Base-by-base conservation (phyloP, 2,113 vertebrate genomes). In the Oryzias javanicus region DNA sequence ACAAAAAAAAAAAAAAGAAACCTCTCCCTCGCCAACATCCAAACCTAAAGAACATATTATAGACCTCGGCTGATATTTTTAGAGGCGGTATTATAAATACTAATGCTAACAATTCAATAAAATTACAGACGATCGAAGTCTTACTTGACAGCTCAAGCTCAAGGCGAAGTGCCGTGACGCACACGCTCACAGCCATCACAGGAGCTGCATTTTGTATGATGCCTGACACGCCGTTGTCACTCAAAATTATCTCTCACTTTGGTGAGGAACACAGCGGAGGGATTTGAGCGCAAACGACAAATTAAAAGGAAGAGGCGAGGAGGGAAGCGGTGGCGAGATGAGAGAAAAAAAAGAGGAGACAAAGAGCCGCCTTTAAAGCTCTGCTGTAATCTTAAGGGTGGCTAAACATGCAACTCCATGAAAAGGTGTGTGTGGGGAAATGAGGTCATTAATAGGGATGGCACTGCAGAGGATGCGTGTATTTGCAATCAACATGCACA, bases 401-500 rank as follows among this genome's bases (percentile, higher is more conserved):
- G 74, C 58, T 61, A 76, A 60, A 64, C 63, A 83, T 55, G 72
- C 73, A 63, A 56, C 22, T 46, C 67, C 49, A 65, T 2, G 10
- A 49, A 56, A 71, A 78, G 59, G 44, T 44, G 41, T 6, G 27
- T 29, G 15, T 4, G 60, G 69, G 60, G 70, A 89, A 87, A 89
- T 89, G 29, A 86, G 79, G 89, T 86, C 82, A 81, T 89, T 90
- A 90, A 88, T 81, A 49, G 71, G 67, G 66, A 72, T 52, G 62
- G 70, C 70, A 64, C 70, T 50, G 81, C 70, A 89, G 78, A 85
- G 84, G 81, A 90, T 91, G 80, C 82, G 57, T 59, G 69, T 55
- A 74, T 86, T 84, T 87, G 83, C 72, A 79, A 80, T 88, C 73
- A 85, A 81, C 80, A 84, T 74, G 87, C 90, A 88, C 81, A 84